Evolutionary conservation across 35 echinoderm and acorn worm species (phyloP).

Genomic region (Chiridota heheva): DNA sequence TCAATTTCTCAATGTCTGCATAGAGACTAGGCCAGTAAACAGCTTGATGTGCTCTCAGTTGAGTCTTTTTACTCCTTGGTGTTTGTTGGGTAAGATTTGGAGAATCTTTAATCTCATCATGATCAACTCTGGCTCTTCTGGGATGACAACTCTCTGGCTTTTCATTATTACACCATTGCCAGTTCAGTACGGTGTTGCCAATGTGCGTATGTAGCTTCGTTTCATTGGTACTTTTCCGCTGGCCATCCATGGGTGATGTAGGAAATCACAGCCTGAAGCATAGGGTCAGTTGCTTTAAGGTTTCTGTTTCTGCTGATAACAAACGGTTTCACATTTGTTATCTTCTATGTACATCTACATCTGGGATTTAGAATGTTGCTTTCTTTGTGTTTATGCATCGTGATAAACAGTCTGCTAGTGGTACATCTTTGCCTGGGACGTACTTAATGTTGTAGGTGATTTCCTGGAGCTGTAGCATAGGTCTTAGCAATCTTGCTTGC

Average conservation of each 20-base stretch:
- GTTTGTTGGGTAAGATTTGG: slow-evolving; percentile 18
- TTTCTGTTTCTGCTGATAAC: slow-evolving; percentile 5
- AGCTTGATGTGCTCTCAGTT: slow-evolving; percentile 26
- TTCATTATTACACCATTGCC: slow-evolving; percentile 53
- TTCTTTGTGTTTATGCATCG: slow-evolving; percentile 9
- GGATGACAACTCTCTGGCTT: slow-evolving; percentile 18
- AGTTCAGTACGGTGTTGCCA: slow-evolving; percentile 25
- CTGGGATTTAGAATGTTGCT: neutral
- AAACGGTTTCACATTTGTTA: slow-evolving; percentile 27
- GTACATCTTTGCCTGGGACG: slow-evolving; percentile 1
- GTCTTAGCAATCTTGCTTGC: slow-evolving; percentile 14
- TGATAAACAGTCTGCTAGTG: slow-evolving; percentile 2
- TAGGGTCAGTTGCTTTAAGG: slow-evolving; percentile 11
- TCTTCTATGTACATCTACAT: slow-evolving; percentile 8
- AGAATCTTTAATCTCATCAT: slow-evolving; percentile 31
- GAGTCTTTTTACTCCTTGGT: slow-evolving; percentile 34
- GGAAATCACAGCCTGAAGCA: slow-evolving; percentile 12
- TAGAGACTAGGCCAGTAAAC: slow-evolving; percentile 42
- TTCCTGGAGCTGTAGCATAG: slow-evolving; percentile 27
- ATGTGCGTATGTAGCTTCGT: slow-evolving; percentile 14
- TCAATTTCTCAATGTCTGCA: slow-evolving; percentile 40
- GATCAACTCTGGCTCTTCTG: too few relatives aligned
- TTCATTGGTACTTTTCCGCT: slow-evolving; percentile 18
- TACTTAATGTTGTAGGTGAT: slow-evolving; percentile 13
- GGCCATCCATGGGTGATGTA: slow-evolving; percentile 32